Conservation (phyloP, 1,140 invertebrate species). For the Apolygus lucorum region DNA sequence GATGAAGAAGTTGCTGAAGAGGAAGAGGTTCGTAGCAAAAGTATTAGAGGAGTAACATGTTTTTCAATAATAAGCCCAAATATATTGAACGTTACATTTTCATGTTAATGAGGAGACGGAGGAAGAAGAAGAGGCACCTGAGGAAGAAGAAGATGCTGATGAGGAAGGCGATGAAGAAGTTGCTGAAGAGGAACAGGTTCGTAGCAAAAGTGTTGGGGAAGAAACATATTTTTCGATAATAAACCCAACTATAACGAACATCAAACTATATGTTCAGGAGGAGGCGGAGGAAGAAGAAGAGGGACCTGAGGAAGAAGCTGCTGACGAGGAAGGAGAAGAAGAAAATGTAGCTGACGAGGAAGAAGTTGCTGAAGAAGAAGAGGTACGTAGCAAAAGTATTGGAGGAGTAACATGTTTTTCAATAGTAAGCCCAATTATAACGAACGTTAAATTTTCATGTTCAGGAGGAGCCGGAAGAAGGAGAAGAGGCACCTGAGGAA, state of each 20-base stretch:
- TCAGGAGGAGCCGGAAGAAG: too few species aligned
- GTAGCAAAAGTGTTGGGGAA: not conserved
- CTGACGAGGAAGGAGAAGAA: not conserved
- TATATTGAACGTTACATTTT: too few species aligned
- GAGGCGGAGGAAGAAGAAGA: not conserved
- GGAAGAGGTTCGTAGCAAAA: too few species aligned
- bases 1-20: too few species aligned
- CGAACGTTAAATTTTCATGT: too few species aligned
- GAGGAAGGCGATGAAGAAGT: not conserved
- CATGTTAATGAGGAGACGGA: not conserved
- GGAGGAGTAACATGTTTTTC: too few species aligned
- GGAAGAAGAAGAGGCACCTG: not conserved
- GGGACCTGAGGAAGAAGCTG: not conserved
- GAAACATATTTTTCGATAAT: not conserved
- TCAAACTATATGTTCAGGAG: too few species aligned
- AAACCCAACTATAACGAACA: too few species aligned
- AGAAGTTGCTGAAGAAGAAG: not conserved
- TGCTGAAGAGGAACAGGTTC: not conserved
- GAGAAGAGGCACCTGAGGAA: not conserved
- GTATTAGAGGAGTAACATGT: too few species aligned
- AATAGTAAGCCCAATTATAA: too few species aligned
- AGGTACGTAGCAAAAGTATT: too few species aligned
- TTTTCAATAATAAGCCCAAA: too few species aligned
- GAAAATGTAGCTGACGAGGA: not conserved
- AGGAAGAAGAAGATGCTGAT: not conserved